Conservation (phyloP, 2,888 invertebrate species). For the Tinea pellionella region DNA sequence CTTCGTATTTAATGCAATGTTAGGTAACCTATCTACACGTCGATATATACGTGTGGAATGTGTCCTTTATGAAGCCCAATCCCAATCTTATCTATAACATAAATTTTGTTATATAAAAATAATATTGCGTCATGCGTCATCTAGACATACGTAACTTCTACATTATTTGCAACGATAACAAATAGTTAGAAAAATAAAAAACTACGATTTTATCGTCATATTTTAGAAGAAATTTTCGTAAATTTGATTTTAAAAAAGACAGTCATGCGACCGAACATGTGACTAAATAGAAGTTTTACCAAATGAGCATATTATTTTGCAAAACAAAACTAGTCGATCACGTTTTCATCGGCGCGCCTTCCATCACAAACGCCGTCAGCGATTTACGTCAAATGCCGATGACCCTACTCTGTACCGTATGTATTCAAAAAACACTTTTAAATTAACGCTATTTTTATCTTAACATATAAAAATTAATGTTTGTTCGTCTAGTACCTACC, state of each 20-base stretch:
- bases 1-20: neutral
- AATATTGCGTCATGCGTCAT: neutral
- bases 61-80: neutral
- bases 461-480: no score
- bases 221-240: neutral
- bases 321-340: neutral
- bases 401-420: neutral
- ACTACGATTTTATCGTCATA: no score
- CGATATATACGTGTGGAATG: neutral
- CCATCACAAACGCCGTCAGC: neutral
- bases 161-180: neutral
- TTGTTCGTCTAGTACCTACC: no score
- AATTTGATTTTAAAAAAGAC: neutral
- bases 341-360: neutral
- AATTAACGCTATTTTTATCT: neutral
- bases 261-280: neutral
- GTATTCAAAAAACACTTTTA: neutral
- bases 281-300: neutral
- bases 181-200: neutral
- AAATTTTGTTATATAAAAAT: slow-evolving; percentile 6
- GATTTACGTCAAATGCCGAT: neutral
- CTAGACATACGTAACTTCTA: neutral
- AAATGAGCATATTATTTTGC: neutral
- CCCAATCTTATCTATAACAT: neutral
- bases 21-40: neutral